Conservation (phyloP, 1,140 invertebrate genomes). For the Glossosoma conforme region DNA sequence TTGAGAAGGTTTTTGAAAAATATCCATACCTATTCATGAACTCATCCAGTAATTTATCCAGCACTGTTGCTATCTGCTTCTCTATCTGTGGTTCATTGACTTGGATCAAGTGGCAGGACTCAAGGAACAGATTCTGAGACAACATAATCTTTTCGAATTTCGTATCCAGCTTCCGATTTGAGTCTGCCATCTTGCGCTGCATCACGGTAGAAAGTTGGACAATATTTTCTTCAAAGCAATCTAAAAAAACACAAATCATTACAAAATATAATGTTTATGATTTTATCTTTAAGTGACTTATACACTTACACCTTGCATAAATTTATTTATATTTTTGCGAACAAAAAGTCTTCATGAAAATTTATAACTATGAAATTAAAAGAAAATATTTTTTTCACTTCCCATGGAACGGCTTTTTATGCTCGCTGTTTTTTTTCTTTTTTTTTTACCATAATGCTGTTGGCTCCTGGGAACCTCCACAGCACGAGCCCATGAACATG, state of each 20-base stretch:
- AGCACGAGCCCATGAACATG: too few relatives aligned
- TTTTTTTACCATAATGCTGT: too few relatives aligned
- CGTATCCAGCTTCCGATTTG: conserved; percentile 37
- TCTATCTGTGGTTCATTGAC: conserved; percentile 53
- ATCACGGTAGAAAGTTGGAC: conserved; percentile 23
- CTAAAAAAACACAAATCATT: conserved; percentile 5
- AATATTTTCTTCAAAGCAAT: conserved; percentile 9
- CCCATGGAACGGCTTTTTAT: neutral
- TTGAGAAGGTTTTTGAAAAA: too few relatives aligned
- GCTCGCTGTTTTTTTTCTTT: neutral
- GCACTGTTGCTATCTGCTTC: conserved; percentile 50
- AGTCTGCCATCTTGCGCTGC: conserved; percentile 32
- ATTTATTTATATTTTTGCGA: too few relatives aligned
- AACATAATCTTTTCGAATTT: conserved; percentile 51
- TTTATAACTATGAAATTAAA: too few relatives aligned
- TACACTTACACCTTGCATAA: too few relatives aligned
- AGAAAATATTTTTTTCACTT: too few relatives aligned
- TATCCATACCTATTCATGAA: conserved; percentile 52
- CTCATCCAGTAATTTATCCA: conserved; percentile 54
- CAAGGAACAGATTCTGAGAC: conserved; percentile 54
- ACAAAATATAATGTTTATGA: too few relatives aligned
- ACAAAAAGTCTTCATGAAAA: too few relatives aligned
- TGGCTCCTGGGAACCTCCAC: too few relatives aligned
- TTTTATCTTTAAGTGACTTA: too few relatives aligned
- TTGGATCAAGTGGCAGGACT: conserved; percentile 55